Evolutionary conservation across 2,797 vertebrate genomes (phyloP).

Genomic region (Amblyopsis hoosieri): DNA sequence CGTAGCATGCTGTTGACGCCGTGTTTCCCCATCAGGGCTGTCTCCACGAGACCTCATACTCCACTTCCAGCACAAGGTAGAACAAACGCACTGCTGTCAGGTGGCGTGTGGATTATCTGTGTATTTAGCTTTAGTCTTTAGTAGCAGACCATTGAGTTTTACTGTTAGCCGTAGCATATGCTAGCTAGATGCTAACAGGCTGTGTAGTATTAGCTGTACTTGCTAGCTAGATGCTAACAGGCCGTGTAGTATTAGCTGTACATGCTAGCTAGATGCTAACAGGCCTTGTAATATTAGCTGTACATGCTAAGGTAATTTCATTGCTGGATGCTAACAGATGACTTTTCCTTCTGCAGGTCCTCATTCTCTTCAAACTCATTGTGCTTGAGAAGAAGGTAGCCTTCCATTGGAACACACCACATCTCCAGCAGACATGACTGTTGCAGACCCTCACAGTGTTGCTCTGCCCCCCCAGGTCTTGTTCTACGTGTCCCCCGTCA

Average conservation of each 20-base stretch:
- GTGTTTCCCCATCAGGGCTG: slow-evolving; percentile 79
- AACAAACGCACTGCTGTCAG: neutral
- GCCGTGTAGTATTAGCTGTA: too few species aligned
- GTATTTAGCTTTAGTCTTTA: too few species aligned
- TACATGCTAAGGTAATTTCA: neutral
- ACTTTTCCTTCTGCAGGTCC: slow-evolving; percentile 74
- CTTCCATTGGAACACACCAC: rapidly evolving
- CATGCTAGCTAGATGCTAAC: too few species aligned
- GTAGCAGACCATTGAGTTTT: too few species aligned
- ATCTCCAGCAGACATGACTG: neutral
- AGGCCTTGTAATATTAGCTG: neutral
- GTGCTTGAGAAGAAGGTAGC: slow-evolving; percentile 96
- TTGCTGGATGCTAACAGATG: too few species aligned
- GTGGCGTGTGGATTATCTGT: too few species aligned
- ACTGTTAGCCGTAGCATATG: too few species aligned
- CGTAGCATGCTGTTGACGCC: neutral
- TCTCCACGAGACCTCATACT: slow-evolving; percentile 96
- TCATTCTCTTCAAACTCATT: slow-evolving; percentile 96
- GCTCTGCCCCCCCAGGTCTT: slow-evolving; percentile 79
- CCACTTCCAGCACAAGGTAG: slow-evolving; percentile 96
- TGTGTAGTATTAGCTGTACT: too few species aligned
- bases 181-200: too few species aligned
- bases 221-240: too few species aligned
- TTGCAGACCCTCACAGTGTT: neutral
- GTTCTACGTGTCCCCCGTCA: slow-evolving; percentile 95